Conservation (phyloP, 2,888 invertebrate genomes). For the Drosophila mayaguana region DNA sequence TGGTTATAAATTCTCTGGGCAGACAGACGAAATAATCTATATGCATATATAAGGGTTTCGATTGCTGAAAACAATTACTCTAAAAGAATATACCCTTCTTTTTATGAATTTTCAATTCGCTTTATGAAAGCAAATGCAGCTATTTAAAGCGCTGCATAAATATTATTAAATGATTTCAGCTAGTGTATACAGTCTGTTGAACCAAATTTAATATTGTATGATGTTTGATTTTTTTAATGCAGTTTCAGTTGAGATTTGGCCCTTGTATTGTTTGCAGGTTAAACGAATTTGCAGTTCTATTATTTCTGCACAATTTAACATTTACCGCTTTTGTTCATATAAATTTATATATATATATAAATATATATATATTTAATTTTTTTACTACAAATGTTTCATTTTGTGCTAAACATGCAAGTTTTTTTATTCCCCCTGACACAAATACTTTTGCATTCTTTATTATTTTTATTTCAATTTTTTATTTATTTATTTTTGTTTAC, state of each 20-base stretch:
- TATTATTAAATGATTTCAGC: conserved; percentile 23
- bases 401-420: conserved; percentile 19
- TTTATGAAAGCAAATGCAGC: not conserved
- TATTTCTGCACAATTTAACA: conserved; percentile 43
- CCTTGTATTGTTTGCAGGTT: conserved; percentile 9
- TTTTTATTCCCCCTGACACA: conserved; percentile 26
- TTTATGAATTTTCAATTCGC: not conserved
- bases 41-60: too few species aligned
- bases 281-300: conserved; percentile 26
- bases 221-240: not conserved
- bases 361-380: not conserved
- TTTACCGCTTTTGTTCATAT: conserved; percentile 16
- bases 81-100: not conserved
- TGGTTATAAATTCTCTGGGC: too few species aligned
- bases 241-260: conserved; percentile 16
- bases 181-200: not conserved
- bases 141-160: conserved; percentile 13
- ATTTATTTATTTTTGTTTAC: not conserved
- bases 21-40: too few species aligned
- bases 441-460: conserved; percentile 24
- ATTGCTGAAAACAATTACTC: not conserved
- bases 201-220: conserved; percentile 13
- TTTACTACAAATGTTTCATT: conserved; percentile 8
- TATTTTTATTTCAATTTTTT: not conserved
- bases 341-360: not conserved